A percentile compares a stretch with the other conserved stretches of the same genome.
phyloP scores from a whole-genome alignment of 2,113 vertebrate species.

The Vulpes vulpes region DNA sequence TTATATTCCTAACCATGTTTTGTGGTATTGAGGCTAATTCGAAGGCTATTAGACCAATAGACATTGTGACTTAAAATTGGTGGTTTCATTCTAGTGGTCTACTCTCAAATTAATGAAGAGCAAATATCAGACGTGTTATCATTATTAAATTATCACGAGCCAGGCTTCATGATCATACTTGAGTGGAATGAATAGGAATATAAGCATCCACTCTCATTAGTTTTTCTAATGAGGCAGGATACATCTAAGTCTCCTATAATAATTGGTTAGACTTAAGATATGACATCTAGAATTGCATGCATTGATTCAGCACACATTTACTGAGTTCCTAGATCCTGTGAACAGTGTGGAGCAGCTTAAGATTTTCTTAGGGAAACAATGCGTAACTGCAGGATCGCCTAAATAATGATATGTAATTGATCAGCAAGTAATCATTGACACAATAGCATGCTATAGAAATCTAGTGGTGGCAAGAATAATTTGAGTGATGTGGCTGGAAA shows the following conservation, averaged over 20 bases:
- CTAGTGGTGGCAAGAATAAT: neutral
- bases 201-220: neutral
- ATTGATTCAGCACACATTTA: neutral
- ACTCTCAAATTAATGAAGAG: neutral
- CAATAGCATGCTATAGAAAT: neutral
- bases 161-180: neutral
- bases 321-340: neutral
- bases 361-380: conserved; percentile 33
- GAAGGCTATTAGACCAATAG: neutral
- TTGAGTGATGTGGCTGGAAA: neutral
- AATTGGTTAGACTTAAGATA: neutral
- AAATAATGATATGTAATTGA: neutral
- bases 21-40: conserved; percentile 11
- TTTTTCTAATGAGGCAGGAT: neutral
- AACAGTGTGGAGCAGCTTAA: neutral
- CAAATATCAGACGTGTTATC: neutral
- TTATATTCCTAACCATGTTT: conserved; percentile 8
- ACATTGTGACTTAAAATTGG: neutral
- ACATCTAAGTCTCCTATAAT: neutral
- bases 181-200: neutral
- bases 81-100: neutral
- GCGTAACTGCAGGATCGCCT: neutral
- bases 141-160: neutral
- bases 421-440: neutral
- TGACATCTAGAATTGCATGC: neutral